A percentile compares a stretch with the other conserved stretches of the same genome.
Conservation (phyloP, 2,888 invertebrate species). For the Callimorpha dominula region DNA sequence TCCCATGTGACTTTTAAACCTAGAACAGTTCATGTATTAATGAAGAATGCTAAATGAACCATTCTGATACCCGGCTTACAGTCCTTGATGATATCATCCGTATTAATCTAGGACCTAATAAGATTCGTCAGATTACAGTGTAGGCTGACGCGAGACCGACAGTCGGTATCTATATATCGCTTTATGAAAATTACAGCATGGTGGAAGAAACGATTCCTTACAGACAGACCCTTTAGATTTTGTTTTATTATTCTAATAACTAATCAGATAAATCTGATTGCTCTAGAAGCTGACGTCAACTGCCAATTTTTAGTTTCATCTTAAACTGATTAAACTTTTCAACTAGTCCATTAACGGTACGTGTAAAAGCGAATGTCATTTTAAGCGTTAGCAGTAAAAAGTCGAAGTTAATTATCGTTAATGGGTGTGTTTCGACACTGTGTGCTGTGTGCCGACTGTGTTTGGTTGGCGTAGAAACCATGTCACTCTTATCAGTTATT, state of each 20-base stretch:
- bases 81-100: background rate
- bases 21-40: background rate
- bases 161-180: no score
- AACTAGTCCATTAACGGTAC: slow-evolving; percentile 38
- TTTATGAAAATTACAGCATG: background rate
- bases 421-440: slow-evolving; percentile 59
- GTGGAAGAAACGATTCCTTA: background rate
- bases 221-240: background rate
- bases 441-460: slow-evolving; percentile 32
- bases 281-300: background rate
- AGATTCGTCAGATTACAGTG: background rate
- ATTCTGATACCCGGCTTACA: background rate
- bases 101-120: background rate
- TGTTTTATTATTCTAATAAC: background rate
- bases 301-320: slow-evolving; percentile 6
- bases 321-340: slow-evolving; percentile 28
- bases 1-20: background rate
- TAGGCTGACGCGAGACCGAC: background rate
- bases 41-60: background rate
- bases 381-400: slow-evolving; percentile 49
- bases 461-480: slow-evolving; percentile 48
- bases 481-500: slow-evolving; percentile 53
- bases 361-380: slow-evolving; percentile 42
- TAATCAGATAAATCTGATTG: background rate
- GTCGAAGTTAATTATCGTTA: slow-evolving; percentile 53